Conservation (phyloP, 2,797 vertebrate genomes). For the Emys orbicularis region DNA sequence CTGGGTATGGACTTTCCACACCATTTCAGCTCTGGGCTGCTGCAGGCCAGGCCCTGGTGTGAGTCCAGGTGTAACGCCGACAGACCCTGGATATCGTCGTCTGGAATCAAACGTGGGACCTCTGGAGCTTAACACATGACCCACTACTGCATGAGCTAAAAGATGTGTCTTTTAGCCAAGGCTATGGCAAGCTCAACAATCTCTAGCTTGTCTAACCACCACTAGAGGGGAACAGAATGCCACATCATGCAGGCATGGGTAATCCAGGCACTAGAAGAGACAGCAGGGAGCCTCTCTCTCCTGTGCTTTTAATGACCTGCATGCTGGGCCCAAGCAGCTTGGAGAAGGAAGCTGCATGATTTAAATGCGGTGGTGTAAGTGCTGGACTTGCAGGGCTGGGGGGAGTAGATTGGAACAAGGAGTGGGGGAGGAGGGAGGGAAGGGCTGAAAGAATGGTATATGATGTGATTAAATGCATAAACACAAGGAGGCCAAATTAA, state of each 20-base stretch:
- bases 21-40: not conserved
- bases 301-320: not conserved
- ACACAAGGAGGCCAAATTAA: not conserved
- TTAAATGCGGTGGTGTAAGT: too few relatives aligned
- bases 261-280: too few relatives aligned
- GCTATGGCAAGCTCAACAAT: not conserved
- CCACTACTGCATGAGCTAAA: not conserved
- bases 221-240: not conserved
- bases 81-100: too few relatives aligned
- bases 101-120: not conserved
- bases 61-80: too few relatives aligned
- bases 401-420: accelerated
- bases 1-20: too few relatives aligned
- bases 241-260: not conserved
- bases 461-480: accelerated
- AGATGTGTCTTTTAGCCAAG: not conserved
- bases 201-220: not conserved
- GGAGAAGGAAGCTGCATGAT: not conserved
- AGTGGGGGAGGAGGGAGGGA: not conserved
- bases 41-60: not conserved
- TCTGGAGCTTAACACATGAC: not conserved
- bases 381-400: not conserved
- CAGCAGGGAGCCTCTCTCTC: not conserved
- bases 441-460: not conserved
- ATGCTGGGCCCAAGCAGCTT: not conserved